Percentiles rank a stretch among this genome's conserved stretches.
Conservation (phyloP, 2,888 invertebrate species). For the Aleiodes leptofemur region DNA sequence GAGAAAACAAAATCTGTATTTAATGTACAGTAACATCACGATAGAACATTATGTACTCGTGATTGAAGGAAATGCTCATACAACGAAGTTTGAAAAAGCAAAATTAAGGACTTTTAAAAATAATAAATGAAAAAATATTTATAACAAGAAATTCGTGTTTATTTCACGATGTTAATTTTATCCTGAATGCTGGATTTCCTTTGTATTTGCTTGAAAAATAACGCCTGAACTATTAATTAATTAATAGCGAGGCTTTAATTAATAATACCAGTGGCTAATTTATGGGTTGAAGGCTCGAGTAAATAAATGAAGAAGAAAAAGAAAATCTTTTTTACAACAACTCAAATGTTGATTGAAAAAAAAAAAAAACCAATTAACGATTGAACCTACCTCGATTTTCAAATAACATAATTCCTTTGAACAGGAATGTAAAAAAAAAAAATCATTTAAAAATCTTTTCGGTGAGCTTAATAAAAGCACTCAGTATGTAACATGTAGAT, state of each 20-base stretch:
- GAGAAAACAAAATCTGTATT: slow-evolving; percentile 31
- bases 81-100: slow-evolving; percentile 2
- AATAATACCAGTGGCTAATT: slow-evolving; percentile 27
- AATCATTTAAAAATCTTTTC: slow-evolving; percentile 1
- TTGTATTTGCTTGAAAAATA: slow-evolving; percentile 8
- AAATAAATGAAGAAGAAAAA: background rate
- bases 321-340: background rate
- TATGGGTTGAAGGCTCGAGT: slow-evolving; percentile 6
- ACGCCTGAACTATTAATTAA: no score
- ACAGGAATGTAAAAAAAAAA: background rate
- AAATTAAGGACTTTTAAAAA: background rate
- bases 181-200: slow-evolving; percentile 3
- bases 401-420: slow-evolving; percentile 22
- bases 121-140: background rate
- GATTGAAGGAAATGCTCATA: background rate
- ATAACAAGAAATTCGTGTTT: background rate
- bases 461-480: slow-evolving; percentile 27
- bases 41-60: background rate
- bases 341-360: background rate
- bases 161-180: no score
- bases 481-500: background rate
- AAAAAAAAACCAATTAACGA: slow-evolving; percentile 30
- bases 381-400: slow-evolving; percentile 31
- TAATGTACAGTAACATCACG: slow-evolving; percentile 35
- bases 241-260: background rate